Evolutionary conservation across 2,113 vertebrate genomes (phyloP).

Genomic region (Pachyramphus minor): DNA sequence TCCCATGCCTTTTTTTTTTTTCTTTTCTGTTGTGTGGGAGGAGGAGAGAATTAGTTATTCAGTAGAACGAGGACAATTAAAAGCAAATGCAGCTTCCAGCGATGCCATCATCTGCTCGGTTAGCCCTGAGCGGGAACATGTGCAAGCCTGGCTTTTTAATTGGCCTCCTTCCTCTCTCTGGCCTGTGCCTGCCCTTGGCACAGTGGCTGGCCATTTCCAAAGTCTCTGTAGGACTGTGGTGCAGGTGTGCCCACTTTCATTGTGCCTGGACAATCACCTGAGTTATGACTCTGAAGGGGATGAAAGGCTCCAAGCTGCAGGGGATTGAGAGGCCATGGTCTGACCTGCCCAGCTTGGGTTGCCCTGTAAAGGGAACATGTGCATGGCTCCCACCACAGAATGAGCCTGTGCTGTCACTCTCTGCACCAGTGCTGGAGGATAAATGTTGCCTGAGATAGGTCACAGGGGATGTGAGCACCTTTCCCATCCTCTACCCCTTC

Average conservation of each 20-base stretch:
- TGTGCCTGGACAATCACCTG: neutral
- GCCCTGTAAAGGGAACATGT: rapidly evolving
- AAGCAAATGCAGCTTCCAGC: conserved; percentile 30
- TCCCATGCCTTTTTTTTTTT: neutral
- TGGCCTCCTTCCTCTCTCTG: neutral
- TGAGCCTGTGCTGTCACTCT: neutral
- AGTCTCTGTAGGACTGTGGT: rapidly evolving
- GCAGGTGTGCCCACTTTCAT: rapidly evolving
- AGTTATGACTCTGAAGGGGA: neutral
- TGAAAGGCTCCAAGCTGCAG: neutral
- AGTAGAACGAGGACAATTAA: conserved; percentile 46
- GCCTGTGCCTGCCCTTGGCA: neutral
- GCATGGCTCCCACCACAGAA: rapidly evolving
- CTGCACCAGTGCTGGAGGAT: neutral
- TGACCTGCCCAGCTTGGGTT: neutral
- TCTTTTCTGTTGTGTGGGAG: neutral
- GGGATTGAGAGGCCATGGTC: neutral
- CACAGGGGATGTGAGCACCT: neutral
- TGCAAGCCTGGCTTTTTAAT: neutral
- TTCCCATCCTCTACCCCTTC: neutral
- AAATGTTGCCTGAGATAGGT: rapidly evolving
- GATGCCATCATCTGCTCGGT: conserved; percentile 10
- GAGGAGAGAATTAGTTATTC: conserved; percentile 53
- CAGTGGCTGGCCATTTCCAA: neutral
- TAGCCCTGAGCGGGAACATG: conserved; percentile 16